Evolutionary conservation across 2,797 vertebrate genomes (phyloP).

Genomic region (Aplochiton taeniatus): DNA sequence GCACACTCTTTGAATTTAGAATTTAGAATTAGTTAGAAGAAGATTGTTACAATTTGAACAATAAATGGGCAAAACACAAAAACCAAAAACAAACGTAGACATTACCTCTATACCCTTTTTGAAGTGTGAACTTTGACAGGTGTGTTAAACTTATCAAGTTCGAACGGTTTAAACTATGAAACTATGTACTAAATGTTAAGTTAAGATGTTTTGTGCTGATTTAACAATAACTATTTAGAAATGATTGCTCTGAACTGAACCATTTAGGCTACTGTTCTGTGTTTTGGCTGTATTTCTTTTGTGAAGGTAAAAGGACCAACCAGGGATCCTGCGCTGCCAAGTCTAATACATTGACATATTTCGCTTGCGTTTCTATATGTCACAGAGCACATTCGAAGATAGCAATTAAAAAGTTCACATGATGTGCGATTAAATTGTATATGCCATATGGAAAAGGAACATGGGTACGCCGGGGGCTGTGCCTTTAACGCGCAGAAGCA

Average conservation of each 20-base stretch:
- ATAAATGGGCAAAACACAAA: background rate
- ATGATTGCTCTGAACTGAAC: too few species aligned
- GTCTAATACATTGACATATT: background rate
- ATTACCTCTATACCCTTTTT: background rate
- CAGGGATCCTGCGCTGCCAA: background rate
- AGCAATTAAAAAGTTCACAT: background rate
- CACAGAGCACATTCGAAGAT: background rate
- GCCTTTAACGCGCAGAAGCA: background rate
- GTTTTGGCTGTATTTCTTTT: constrained; percentile 1
- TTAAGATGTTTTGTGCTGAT: too few species aligned
- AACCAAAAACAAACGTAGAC: background rate
- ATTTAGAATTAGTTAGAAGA: too few species aligned
- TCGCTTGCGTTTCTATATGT: constrained; percentile 3
- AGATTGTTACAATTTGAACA: too few species aligned
- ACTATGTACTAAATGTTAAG: too few species aligned
- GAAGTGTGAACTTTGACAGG: background rate
- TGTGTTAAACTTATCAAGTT: too few species aligned
- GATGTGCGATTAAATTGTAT: too few species aligned
- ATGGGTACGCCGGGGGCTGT: background rate
- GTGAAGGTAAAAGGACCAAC: constrained; percentile 1
- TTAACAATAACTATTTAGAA: too few species aligned
- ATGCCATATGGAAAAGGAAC: background rate
- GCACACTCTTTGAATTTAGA: too few species aligned
- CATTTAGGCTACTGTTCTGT: background rate
- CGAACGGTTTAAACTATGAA: too few species aligned